Conservation (phyloP, 2,797 vertebrate genomes). For the Rhynchotus rufescens region DNA sequence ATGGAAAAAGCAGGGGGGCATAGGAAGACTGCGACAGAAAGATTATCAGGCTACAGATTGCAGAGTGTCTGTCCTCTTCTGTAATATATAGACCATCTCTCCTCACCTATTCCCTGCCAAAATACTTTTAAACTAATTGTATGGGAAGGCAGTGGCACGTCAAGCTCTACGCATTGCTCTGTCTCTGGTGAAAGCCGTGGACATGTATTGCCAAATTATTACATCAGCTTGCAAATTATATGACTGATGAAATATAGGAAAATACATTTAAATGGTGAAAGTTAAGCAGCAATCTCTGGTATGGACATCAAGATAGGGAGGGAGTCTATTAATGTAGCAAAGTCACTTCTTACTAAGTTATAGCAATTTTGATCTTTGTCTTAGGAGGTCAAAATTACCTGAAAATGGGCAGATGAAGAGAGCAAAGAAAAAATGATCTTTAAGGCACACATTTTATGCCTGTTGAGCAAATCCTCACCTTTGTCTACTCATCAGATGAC, state of each 20-base stretch:
- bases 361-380: neutral
- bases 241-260: neutral
- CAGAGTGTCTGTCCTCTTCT: neutral
- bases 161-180: neutral
- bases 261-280: slow-evolving; percentile 13
- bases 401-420: neutral
- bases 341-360: neutral
- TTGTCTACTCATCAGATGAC: neutral
- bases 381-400: neutral
- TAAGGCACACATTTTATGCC: neutral
- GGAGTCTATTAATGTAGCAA: neutral
- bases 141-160: neutral
- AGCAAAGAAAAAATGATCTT: neutral
- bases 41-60: neutral
- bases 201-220: neutral
- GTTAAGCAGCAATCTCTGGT: neutral
- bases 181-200: neutral
- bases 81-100: neutral
- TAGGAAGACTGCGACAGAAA: neutral
- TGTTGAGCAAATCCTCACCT: neutral
- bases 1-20: neutral
- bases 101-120: neutral
- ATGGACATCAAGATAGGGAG: neutral
- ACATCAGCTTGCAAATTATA: neutral
- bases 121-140: slow-evolving; percentile 4